Base-by-base conservation (phyloP, 2,888 invertebrate species). In the Drosophila neonasuta region DNA sequence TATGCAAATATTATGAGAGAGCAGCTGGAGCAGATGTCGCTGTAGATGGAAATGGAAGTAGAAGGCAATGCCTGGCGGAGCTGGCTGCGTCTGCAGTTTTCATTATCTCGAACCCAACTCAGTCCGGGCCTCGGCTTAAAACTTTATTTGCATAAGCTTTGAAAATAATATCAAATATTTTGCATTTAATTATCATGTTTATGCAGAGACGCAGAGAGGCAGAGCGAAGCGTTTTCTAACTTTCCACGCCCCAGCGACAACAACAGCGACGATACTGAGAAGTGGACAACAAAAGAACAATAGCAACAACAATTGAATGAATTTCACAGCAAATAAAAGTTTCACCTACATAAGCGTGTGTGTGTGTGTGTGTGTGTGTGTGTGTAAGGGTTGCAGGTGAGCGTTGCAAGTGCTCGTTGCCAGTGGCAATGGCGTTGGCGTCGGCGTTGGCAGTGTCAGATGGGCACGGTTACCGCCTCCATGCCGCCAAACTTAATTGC, bases 81-180 rank as follows among this genome's bases (percentile, higher is more conserved):
- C 32, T 20, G 29, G 51, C 68, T 41, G 29, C 57, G 73, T 77
- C 81, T 84, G 79, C 75, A 82, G 65, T 69, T 84, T 84, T 79
- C 73, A 75, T 75, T 84, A 82, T 83, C 79, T 79, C 39, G 54
- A 17, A 39, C 30, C 55, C 44, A 45, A 48, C 49, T 20, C 51
- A 57, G 67, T 29, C 15, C 42, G 39, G 45, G 30, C 46, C 57
- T 34, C n/a, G 46, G 64, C 74, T 85, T 73, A 79, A 70, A 68
- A 66, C 66, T 68, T 64, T 80, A 85, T 83, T 85, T 82, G 83
- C 85, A 83, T 85, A 83, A 85, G 86, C 86, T 79, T 74, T 68
- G 73, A 79, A 84, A 80, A 80, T 77, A 75, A 80, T 80, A 80
- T 77, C 57, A 86, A 86, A 84, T 83, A 83, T 86, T 84, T 85